phyloP scores from a whole-genome alignment of 2,888 invertebrate species.

The Plusia festucae region DNA sequence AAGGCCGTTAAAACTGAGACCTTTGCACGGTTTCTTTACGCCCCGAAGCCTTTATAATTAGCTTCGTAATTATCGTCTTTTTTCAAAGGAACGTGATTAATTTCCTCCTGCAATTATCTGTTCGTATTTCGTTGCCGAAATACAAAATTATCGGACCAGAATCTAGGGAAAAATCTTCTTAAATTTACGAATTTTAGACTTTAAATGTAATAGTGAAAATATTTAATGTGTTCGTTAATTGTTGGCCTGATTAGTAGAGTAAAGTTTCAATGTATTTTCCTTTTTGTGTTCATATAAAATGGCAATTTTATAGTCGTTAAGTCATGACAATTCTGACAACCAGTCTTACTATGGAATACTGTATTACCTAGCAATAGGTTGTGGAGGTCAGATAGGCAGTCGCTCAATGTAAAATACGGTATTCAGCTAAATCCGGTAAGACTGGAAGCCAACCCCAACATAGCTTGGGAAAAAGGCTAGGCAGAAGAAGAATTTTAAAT shows the following conservation, averaged over 20 bases:
- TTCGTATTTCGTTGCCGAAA: conserved; percentile 19
- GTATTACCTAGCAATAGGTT: no score
- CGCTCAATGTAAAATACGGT: no score
- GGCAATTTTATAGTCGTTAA: conserved; percentile 17
- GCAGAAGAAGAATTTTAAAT: no score
- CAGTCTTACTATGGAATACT: no score
- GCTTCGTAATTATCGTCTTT: conserved; percentile 36
- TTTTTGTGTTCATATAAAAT: conserved; percentile 29
- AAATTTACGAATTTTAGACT: conserved; percentile 18
- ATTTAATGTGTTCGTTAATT: conserved; percentile 42
- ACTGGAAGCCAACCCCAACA: no score
- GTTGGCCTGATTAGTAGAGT: conserved; percentile 35
- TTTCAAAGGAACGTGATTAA: conserved; percentile 28
- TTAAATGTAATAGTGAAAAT: conserved; percentile 22
- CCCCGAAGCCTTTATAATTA: conserved; percentile 33
- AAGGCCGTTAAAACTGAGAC: conserved; percentile 34
- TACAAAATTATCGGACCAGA: conserved; percentile 12
- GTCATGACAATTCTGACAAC: no score
- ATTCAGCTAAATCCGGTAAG: no score
- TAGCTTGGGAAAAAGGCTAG: no score
- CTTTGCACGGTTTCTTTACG: conserved; percentile 23
- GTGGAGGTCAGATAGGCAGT: no score
- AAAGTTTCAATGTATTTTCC: conserved; percentile 27
- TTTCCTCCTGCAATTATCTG: conserved; percentile 22
- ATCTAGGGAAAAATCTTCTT: conserved; percentile 10